Evolutionary conservation across 2,797 vertebrate species (phyloP).

Genomic region (Rhinichthys osculus): DNA sequence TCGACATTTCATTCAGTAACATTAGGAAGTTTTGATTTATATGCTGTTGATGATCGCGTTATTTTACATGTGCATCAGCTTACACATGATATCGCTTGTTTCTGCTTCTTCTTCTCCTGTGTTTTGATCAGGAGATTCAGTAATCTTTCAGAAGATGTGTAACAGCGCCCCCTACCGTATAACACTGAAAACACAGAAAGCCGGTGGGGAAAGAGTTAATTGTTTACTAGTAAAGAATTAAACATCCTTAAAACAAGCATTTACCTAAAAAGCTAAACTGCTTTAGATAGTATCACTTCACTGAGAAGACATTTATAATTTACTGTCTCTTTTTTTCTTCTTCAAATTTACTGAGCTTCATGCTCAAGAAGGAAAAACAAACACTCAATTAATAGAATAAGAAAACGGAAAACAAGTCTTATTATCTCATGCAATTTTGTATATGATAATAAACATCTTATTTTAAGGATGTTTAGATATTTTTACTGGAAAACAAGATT

Average conservation of each 20-base stretch:
- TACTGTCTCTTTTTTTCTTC: not conserved
- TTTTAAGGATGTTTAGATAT: not conserved
- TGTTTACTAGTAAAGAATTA: not conserved
- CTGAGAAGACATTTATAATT: not conserved
- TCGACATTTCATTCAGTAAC: no score
- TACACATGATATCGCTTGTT: no score
- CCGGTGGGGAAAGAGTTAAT: not conserved
- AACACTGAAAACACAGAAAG: no score
- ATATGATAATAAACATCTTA: not conserved
- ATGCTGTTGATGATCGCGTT: not conserved
- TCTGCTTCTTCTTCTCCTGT: no score
- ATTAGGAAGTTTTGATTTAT: not conserved
- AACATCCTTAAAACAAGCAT: constrained; percentile 2
- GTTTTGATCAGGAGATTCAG: not conserved
- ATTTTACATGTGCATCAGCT: not conserved
- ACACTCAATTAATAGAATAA: not conserved
- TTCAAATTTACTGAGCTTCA: not conserved
- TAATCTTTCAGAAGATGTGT: not conserved
- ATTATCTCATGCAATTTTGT: not conserved
- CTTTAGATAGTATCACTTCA: not conserved
- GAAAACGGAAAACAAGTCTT: not conserved
- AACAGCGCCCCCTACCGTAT: not conserved
- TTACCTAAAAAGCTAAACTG: not conserved
- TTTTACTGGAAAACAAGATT: constrained; percentile 3
- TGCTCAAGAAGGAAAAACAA: not conserved